Base-by-base conservation (phyloP, 2,888 invertebrate species). In the Phyllotreta striolata region DNA sequence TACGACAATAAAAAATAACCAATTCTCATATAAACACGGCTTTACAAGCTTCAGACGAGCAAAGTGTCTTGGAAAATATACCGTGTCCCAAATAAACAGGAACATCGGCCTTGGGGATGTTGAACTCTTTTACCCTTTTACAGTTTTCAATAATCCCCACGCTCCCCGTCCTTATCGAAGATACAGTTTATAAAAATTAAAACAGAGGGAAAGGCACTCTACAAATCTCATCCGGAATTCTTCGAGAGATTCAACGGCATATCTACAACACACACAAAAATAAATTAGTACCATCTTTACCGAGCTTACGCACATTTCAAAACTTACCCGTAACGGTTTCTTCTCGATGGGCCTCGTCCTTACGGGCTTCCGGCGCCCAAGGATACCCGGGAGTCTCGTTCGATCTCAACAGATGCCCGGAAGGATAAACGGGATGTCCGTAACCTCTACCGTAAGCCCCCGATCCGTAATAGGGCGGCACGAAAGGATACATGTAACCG, bases 241-340 rank as follows among this genome's bases (percentile, higher is more conserved):
- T 93, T 93, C 79, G 93, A 93, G 85, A 93, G 86, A 85, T 93
- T 93, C 82, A 93, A 85, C 82, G 93, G 93, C 87, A 91, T 89
- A 91, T 93, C 93, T 93, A 87, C 64, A 89, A 89, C 70, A 68
- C 76, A 68, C n/a, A 68, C 72, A 69, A 57, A 49, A 24, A 12
- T 37, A 34, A 12, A 34, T 52, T 38, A n/a, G n/a, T n/a, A n/a
- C n/a, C n/a, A n/a, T n/a, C n/a, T n/a, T n/a, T n/a, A 34, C 10
- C 41, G 10, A 6, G 9, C 41, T 6, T 37, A 12, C 24, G 6
- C 7, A 13, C 6, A 55, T 41, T 34, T 3, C 7, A 13, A 49
- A 49, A 62, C 57, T 63, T 69, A 87, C 87, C 87, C 81, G 86
- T 84, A 75, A 85, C 83, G 77, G 85, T 84, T 78, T 87, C 87